Evolutionary conservation across 2,797 vertebrate species (phyloP), one percentile per base, ranked within the genome.

Genomic region (Myotis planiceps): DNA sequence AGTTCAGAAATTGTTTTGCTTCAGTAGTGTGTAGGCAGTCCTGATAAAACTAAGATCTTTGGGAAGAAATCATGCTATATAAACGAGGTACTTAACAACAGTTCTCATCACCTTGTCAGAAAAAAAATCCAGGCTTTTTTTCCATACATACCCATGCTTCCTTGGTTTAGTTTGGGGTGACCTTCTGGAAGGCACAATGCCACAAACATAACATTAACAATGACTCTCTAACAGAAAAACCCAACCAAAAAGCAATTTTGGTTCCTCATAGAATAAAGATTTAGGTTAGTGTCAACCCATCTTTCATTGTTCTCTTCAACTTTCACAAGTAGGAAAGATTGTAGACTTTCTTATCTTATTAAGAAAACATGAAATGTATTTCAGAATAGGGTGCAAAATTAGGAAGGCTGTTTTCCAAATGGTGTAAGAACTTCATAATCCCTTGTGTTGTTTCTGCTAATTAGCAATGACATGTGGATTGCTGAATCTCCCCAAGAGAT

Each of bases 381-480:
- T 90, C 25, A 81, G 84, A 95, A 94, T 25, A 94, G 65, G 65
- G 68, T 90, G 85, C 47, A 96, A 95, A 96, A 96, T 94, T 87
- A 95, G 94, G 78, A 92, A 93, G 74, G 47, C 68, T 69, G 71
- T 66, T 95, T 96, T 95, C 80, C 85, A 96, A 94, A 95, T 34
- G 87, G 68, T 88, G 19, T 79, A 95, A 96, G 72, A 96, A 95
- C 96, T 95, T 95, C 87, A 83, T 42, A 97, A 95, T 97, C 92
- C 75, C 95, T 96, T 5, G 2, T 92, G 81, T 96, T 96, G 89
- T 96, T 95, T 95, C 89, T 92, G 89, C 92, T 97, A 97, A 97
- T 98, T 97, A 98, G 84, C 72, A 94, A 45, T 72, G 87, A 92
- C 93, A 90, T 13, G 3, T 90, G 72, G 79, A 95, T 81, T 92